A percentile compares a stretch with the other conserved stretches of the same genome.
Conservation (phyloP, 2,113 vertebrate genomes). For the Nibea albiflora region DNA sequence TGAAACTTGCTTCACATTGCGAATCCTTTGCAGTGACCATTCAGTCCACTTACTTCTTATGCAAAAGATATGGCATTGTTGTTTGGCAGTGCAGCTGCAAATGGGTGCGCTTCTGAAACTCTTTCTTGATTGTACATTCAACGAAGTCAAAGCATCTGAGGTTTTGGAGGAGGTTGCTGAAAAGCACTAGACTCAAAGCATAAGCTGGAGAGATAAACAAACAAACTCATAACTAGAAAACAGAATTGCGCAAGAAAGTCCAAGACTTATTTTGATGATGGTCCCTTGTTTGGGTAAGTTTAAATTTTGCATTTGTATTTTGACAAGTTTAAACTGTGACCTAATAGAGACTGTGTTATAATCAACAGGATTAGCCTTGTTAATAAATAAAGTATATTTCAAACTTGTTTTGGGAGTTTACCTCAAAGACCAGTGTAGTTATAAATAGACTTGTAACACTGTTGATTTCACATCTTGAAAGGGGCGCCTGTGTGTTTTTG, state of each 20-base stretch:
- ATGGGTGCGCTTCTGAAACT: neutral
- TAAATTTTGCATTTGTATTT: neutral
- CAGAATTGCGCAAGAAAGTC: neutral
- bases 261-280: neutral
- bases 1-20: neutral
- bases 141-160: neutral
- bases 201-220: neutral
- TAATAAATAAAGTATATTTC: no score
- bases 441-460: neutral
- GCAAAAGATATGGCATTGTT: neutral
- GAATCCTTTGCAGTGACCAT: neutral
- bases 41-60: neutral
- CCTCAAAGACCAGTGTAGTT: neutral
- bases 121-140: neutral
- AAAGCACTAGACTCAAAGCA: neutral
- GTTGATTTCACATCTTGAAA: neutral
- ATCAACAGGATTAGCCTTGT: neutral
- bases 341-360: no score
- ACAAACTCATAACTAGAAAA: neutral
- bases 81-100: neutral
- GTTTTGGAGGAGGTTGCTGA: neutral
- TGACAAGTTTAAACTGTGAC: no score
- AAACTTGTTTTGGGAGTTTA: neutral
- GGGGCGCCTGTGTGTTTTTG: slow-evolving; percentile 12
- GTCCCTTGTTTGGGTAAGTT: neutral